A percentile compares a stretch with the other conserved stretches of the same genome.
phyloP scores from a whole-genome alignment of 2,113 vertebrate genomes.

The Podiceps cristatus region DNA sequence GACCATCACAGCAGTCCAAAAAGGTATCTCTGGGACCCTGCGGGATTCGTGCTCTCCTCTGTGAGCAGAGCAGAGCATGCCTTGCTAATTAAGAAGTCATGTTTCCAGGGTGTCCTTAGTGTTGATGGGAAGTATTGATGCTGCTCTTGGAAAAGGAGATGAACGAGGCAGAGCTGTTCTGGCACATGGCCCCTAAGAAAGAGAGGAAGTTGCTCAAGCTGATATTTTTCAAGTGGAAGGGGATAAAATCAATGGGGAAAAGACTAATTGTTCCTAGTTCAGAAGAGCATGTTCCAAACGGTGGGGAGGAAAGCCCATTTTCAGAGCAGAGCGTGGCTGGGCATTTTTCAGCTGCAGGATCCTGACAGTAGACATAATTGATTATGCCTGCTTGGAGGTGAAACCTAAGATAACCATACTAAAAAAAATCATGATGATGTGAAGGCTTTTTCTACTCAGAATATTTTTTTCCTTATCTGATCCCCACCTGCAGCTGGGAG shows the following conservation, averaged over 20 bases:
- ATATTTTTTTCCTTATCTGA: not conserved
- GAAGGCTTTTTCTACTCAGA: not conserved
- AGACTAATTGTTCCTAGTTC: conserved; percentile 20
- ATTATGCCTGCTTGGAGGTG: not conserved
- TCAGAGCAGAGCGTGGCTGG: not conserved
- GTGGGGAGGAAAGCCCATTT: not conserved
- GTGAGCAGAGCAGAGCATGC: not conserved
- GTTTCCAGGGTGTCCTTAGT: not conserved
- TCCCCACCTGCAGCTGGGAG: conserved; percentile 25
- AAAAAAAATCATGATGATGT: not conserved
- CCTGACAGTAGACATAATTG: not conserved
- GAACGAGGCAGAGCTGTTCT: not conserved
- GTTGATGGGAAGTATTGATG: not conserved
- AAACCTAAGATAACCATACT: not conserved
- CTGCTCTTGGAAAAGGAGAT: not conserved
- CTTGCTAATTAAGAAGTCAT: not conserved
- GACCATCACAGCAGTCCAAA: not conserved
- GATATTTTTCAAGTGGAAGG: conserved; percentile 6
- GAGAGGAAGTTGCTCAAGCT: not conserved
- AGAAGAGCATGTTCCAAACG: not conserved
- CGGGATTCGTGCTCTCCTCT: not conserved
- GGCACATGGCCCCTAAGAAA: not conserved
- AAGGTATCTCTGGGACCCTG: not conserved
- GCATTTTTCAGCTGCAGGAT: not conserved
- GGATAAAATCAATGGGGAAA: not conserved